phyloP scores from a whole-genome alignment of 2,797 vertebrate genomes.

The Pangasius krempfi region DNA sequence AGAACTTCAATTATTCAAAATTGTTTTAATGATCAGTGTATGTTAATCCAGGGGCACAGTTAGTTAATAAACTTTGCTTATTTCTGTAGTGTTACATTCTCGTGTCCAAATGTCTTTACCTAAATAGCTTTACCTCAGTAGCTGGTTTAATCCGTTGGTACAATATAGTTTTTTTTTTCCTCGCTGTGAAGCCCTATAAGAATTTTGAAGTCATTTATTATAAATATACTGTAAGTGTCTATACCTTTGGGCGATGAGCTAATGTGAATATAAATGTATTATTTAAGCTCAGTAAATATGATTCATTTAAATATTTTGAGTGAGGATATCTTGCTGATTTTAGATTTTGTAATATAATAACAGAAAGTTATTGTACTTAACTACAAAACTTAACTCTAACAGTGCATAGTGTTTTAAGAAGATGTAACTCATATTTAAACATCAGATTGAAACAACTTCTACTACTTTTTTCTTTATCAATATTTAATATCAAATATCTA shows the following conservation, averaged over 20 bases:
- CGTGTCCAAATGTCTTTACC: background rate
- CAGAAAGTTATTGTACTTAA: background rate
- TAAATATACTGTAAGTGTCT: background rate
- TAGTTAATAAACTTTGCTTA: background rate
- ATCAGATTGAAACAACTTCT: background rate
- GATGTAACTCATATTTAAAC: background rate
- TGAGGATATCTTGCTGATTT: background rate
- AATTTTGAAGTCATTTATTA: background rate
- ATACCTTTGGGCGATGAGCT: background rate
- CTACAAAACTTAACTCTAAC: background rate
- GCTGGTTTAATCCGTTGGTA: background rate
- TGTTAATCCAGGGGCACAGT: background rate
- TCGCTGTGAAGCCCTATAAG: background rate
- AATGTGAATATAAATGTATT: background rate
- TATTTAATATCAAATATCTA: background rate
- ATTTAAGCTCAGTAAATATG: background rate
- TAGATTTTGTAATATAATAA: background rate
- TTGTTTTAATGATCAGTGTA: background rate
- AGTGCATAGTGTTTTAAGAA: background rate
- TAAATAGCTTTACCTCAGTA: background rate
- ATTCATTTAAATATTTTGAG: background rate
- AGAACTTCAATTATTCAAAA: background rate
- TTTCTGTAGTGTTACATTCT: background rate
- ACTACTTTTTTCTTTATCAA: background rate
- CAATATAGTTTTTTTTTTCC: background rate